Conservation (phyloP, 2,797 vertebrate genomes). For the Clarias laeviceps region DNA sequence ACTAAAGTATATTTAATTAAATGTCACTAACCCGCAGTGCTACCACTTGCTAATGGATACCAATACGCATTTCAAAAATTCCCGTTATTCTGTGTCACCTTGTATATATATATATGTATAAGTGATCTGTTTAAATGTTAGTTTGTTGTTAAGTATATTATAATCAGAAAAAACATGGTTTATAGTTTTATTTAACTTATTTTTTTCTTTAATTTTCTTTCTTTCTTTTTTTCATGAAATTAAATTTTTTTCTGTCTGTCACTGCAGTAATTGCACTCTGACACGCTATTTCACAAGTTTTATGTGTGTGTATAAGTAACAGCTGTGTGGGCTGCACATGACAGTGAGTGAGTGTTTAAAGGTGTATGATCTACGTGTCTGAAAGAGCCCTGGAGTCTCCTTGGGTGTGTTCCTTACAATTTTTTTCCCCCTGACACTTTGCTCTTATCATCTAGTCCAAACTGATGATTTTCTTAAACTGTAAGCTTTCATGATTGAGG, state of each 20-base stretch:
- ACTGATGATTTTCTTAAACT: not conserved
- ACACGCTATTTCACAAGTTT: not conserved
- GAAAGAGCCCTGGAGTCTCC: constrained; percentile 14
- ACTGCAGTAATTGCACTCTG: not conserved
- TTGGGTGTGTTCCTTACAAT: constrained; percentile 14
- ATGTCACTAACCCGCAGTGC: too few species aligned
- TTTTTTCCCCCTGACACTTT: not conserved
- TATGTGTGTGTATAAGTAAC: constrained; percentile 10
- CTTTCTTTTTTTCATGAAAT: too few species aligned
- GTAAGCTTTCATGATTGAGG: not conserved
- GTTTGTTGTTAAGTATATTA: too few species aligned
- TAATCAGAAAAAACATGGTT: too few species aligned
- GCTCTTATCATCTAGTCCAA: not conserved
- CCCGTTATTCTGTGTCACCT: too few species aligned
- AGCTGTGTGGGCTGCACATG: not conserved
- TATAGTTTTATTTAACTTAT: too few species aligned
- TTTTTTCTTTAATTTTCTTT: too few species aligned
- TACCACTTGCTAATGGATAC: too few species aligned
- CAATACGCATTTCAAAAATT: too few species aligned
- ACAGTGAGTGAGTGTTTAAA: not conserved
- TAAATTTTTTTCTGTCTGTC: not conserved
- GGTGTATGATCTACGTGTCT: not conserved
- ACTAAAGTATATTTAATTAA: too few species aligned
- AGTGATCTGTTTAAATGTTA: too few species aligned
- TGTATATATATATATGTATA: too few species aligned